These are phyloP conservation scores for Cantharis lateralis DNA, from an alignment of 2,888 invertebrate genomes.

Conservation along the genomic window DNA sequence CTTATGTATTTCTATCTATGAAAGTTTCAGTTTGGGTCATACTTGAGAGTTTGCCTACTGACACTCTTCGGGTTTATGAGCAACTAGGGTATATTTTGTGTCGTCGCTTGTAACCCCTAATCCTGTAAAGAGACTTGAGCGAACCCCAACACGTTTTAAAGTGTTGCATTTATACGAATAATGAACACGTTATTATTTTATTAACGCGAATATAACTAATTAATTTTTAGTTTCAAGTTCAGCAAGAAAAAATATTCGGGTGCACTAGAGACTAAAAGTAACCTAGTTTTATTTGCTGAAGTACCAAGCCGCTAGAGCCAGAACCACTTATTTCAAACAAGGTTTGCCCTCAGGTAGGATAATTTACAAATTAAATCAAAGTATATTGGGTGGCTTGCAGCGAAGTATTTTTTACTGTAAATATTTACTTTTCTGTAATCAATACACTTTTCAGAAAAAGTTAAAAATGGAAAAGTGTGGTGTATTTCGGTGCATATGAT, in stretches of 20 bases:
- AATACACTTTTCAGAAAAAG: not conserved
- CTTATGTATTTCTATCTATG: conserved; percentile 18
- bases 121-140: not conserved
- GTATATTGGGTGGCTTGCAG: not conserved
- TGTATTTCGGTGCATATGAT: not conserved
- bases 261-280: not conserved
- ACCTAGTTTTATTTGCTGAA: not conserved
- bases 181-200: not conserved
- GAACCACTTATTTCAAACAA: not conserved
- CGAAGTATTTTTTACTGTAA: not conserved
- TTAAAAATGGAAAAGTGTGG: not conserved
- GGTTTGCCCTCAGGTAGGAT: not conserved
- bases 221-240: not conserved
- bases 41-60: conserved; percentile 22
- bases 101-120: conserved; percentile 20
- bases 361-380: not conserved
- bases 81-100: conserved; percentile 19
- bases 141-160: conserved; percentile 19
- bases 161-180: conserved; percentile 12
- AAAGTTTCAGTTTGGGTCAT: conserved; percentile 26
- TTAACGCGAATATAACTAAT: not conserved
- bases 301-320: not conserved
- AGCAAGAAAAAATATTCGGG: not conserved
- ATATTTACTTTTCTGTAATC: not conserved
- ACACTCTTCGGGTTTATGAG: conserved; percentile 26